A percentile compares a stretch with the other conserved stretches of the same genome.
These are phyloP conservation scores for Pimpla rufipes DNA, from an alignment of 2,888 invertebrate species.

Conservation along the genomic window DNA sequence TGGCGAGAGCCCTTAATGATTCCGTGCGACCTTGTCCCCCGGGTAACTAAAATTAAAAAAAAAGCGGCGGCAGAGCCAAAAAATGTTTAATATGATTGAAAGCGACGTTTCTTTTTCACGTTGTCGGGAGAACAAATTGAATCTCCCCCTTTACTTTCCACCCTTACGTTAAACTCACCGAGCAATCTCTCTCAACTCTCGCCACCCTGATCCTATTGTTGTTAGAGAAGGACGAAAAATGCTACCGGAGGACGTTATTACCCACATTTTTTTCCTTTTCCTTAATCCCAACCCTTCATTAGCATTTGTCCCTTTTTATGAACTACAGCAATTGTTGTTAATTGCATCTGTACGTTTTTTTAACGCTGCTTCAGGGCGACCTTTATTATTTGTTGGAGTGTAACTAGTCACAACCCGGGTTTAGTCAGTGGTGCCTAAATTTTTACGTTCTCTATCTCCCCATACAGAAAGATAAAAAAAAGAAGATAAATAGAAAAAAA, in stretches of 20 bases:
- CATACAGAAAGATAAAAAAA: too few species aligned
- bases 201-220: conserved; percentile 8
- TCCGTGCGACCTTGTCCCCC: conserved; percentile 4
- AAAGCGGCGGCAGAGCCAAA: background rate
- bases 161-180: background rate
- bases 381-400: too few species aligned
- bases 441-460: too few species aligned
- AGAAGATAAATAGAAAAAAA: too few species aligned
- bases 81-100: background rate
- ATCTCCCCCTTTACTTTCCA: conserved; percentile 15
- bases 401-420: too few species aligned
- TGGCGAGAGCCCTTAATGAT: conserved; percentile 18
- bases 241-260: background rate
- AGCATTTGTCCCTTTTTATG: conserved; percentile 14
- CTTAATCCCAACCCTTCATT: background rate
- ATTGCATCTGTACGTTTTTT: too few species aligned
- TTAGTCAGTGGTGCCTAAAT: too few species aligned
- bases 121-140: conserved; percentile 13
- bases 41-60: conserved; percentile 4
- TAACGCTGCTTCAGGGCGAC: too few species aligned
- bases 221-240: background rate
- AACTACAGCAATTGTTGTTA: background rate
- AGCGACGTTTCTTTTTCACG: conserved; percentile 5
- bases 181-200: background rate
- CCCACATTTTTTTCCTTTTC: conserved; percentile 15